A percentile compares a stretch with the other conserved stretches of the same genome.
phyloP scores from a whole-genome alignment of 2,113 vertebrate genomes.

The Willisornis vidua region DNA sequence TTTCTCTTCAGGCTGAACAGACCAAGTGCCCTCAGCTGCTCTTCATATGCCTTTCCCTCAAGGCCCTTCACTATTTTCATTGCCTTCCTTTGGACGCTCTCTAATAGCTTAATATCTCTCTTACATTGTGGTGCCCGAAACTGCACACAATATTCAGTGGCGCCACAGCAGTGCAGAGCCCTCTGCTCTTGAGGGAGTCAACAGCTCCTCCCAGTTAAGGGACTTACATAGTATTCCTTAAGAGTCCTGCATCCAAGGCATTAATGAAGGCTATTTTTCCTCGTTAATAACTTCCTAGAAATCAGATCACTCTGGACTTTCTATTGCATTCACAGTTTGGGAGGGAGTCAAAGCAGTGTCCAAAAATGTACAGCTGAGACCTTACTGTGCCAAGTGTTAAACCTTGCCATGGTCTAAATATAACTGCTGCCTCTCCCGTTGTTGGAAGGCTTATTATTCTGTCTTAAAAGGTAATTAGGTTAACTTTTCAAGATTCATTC shows the following conservation, averaged over 20 bases:
- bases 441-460: neutral
- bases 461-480: neutral
- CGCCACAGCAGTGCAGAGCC: neutral
- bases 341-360: neutral
- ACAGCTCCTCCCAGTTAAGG: neutral
- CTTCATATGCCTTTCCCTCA: neutral
- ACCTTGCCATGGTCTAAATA: neutral
- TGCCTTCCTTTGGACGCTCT: neutral
- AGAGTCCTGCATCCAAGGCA: neutral
- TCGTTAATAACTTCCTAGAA: neutral
- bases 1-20: neutral
- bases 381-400: neutral
- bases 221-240: neutral
- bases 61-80: neutral
- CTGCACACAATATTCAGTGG: neutral
- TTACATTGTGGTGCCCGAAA: neutral
- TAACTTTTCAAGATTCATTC: neutral
- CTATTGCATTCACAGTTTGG: neutral
- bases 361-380: neutral
- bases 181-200: neutral
- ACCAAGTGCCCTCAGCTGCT: neutral
- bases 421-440: neutral
- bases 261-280: neutral
- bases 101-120: neutral
- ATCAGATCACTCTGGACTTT: neutral